Conservation (phyloP, 2,113 vertebrate species). For the Herpetotheres cachinnans region DNA sequence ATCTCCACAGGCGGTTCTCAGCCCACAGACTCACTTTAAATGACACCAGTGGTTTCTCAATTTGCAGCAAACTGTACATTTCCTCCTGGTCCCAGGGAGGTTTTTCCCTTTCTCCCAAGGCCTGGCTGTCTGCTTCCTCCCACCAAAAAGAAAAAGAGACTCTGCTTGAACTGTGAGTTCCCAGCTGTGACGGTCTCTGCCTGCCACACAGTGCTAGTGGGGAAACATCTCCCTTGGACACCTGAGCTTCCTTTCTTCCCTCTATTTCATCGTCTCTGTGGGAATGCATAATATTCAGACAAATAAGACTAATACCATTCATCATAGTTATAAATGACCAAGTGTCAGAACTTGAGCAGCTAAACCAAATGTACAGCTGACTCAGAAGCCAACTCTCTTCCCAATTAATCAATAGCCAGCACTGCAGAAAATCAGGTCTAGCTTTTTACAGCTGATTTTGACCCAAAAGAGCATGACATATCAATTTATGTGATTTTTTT, state of each 20-base stretch:
- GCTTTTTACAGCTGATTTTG: neutral
- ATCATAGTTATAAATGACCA: neutral
- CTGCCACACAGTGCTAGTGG: neutral
- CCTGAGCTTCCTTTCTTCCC: neutral
- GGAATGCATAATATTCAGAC: neutral
- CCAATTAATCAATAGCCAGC: neutral
- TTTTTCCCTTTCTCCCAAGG: neutral
- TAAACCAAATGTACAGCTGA: accelerated
- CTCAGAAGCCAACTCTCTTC: neutral
- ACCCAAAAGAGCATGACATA: neutral
- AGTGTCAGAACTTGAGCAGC: neutral
- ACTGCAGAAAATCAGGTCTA: neutral
- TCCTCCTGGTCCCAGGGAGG: neutral
- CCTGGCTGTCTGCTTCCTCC: neutral
- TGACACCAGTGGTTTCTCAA: neutral
- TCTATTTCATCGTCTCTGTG: neutral
- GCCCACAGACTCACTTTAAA: neutral
- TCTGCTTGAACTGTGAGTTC: neutral
- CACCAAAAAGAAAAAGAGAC: neutral
- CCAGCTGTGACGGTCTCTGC: neutral
- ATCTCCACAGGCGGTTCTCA: neutral
- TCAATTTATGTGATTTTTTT: neutral
- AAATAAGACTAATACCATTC: neutral
- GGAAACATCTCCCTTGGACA: neutral
- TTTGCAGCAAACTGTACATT: neutral